Evolutionary conservation across 2,888 invertebrate genomes (phyloP), one percentile per base, ranked within the genome.

Genomic region (Hyposoter dolosus): DNA sequence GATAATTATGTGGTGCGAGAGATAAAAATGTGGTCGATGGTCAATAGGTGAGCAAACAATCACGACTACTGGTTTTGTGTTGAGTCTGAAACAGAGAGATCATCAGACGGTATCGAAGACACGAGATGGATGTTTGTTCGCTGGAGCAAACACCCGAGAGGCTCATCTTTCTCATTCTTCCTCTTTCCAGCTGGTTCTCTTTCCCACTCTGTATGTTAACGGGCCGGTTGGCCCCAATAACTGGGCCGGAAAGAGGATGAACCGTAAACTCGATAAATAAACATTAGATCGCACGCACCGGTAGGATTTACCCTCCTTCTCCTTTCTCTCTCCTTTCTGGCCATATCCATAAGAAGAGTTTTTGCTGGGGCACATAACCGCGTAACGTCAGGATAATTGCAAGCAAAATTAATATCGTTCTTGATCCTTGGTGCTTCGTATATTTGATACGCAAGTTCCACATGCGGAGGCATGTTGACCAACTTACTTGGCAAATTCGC

Each of bases 251-350:
- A 91, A 90, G 89, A 91, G 91, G 90, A 91, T 91, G 90, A 91
- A 91, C 91, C 89, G 90, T 91, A 91, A 91, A 92, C 91, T 90
- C 89, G 90, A 92, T 91, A 91, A 91, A 92, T 91, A 90, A 91
- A 91, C 90, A 91, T 91, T 91, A 91, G 89, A 90, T 82, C 76
- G 85, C 72, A 65, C 83, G 32, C 40, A 60, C 76, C 19, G 50
- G 82, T 65, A 82, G 72, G 53, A 80, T 77, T 35, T 60, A 7
- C 53, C 10, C 23, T 23, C n/a, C 19, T 43, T 6, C 43, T 56
- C 23, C 40, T 40, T 19, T 15, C 56, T 19, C 56, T 35, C 40
- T 53, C 53, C 15, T 60, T 28, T 56, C 28, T 15, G 28, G 3
- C 28, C 6, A 60, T 56, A n/a, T 56, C 17, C 32, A 35, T 60